Evolutionary conservation across 2,888 invertebrate species (phyloP).

Genomic region (Agrotis exclamationis): DNA sequence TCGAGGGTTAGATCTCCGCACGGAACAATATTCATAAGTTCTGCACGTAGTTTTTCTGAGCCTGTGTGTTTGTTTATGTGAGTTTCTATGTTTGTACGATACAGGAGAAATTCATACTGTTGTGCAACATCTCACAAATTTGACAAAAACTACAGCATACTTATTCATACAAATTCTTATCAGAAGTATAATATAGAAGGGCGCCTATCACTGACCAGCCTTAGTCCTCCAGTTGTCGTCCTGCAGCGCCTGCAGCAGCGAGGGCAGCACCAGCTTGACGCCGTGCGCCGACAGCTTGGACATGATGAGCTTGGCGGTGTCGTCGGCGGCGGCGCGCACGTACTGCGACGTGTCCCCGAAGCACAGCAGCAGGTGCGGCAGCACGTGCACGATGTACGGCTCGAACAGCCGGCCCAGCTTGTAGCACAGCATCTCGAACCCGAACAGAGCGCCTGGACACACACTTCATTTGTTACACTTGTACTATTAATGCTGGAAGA

Average conservation of each 20-base stretch:
- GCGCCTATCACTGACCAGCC: conserved; percentile 90
- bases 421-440: conserved; percentile 98
- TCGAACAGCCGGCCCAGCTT: conserved; percentile 99
- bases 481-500: too few relatives aligned
- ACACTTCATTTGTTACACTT: background rate
- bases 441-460: conserved; percentile 96
- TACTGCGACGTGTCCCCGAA: conserved; percentile 99
- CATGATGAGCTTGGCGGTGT: conserved; percentile 98
- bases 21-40: too few relatives aligned
- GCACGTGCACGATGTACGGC: conserved; percentile 99
- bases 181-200: too few relatives aligned
- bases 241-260: conserved; percentile 97
- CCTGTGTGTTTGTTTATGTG: too few relatives aligned
- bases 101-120: too few relatives aligned
- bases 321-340: conserved; percentile 98
- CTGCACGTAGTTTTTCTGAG: too few relatives aligned
- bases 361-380: conserved; percentile 98
- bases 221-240: conserved; percentile 99
- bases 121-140: too few relatives aligned
- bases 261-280: conserved; percentile 98
- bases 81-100: too few relatives aligned
- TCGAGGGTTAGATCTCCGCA: too few relatives aligned
- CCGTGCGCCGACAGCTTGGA: conserved; percentile 98
- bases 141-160: too few relatives aligned
- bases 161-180: too few relatives aligned